A percentile compares a stretch with the other conserved stretches of the same genome.
Evolutionary conservation across 2,113 vertebrate species (phyloP).

Genomic region (Ceratotherium simum): DNA sequence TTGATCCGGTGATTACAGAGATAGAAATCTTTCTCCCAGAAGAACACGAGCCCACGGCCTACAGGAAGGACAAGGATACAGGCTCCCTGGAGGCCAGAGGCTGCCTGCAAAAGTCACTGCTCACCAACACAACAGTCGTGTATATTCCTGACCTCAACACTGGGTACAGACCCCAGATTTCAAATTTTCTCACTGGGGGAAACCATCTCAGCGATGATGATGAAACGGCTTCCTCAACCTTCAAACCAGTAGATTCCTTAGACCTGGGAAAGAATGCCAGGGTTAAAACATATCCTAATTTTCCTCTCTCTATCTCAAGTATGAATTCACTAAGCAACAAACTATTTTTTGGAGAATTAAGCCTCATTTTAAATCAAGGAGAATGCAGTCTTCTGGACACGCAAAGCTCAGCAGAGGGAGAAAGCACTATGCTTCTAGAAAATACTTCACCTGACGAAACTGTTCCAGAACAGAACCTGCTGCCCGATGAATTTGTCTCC

Average conservation of each 20-base stretch:
- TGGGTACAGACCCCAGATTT: slow-evolving; percentile 87
- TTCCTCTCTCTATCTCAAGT: slow-evolving; percentile 15
- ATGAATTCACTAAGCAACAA: background rate
- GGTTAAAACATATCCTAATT: slow-evolving; percentile 68
- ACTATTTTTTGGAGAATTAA: slow-evolving; percentile 81
- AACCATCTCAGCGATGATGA: background rate
- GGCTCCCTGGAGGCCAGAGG: accelerated
- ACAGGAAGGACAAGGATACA: background rate
- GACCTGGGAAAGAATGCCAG: accelerated
- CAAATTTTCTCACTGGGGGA: accelerated
- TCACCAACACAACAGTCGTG: accelerated
- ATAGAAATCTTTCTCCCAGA: slow-evolving; percentile 72
- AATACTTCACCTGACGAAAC: background rate
- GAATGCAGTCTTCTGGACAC: slow-evolving; percentile 41
- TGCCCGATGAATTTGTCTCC: slow-evolving; percentile 84
- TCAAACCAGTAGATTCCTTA: background rate
- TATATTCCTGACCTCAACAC: slow-evolving; percentile 60
- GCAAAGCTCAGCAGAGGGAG: background rate
- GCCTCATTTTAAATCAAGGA: slow-evolving; percentile 82
- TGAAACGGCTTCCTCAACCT: accelerated
- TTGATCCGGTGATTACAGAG: slow-evolving; percentile 80
- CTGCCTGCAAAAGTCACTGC: accelerated
- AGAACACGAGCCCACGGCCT: background rate
- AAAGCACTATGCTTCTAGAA: background rate
- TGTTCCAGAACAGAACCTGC: slow-evolving; percentile 81